Percentiles rank a stretch among this genome's conserved stretches.
These are phyloP conservation scores for Eupeodes luniger DNA, from an alignment of 2,888 invertebrate genomes.

Conservation along the genomic window DNA sequence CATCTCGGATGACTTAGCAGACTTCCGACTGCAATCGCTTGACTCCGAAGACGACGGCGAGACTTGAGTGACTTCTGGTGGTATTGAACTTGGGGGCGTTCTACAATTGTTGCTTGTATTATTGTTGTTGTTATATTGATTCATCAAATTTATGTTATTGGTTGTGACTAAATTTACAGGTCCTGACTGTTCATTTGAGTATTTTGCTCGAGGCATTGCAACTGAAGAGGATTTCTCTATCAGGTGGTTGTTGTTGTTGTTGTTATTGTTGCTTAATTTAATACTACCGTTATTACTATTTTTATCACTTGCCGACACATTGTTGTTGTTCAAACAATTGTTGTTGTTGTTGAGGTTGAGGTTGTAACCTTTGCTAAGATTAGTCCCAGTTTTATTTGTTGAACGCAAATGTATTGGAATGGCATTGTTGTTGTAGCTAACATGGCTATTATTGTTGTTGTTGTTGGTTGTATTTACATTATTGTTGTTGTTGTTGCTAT, in stretches of 20 bases:
- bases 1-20: constrained; percentile 70
- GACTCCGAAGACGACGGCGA: constrained; percentile 44
- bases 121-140: constrained; percentile 36
- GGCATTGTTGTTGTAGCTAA: constrained; percentile 73
- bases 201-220: constrained; percentile 63
- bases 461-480: constrained; percentile 67
- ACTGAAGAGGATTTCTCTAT: constrained; percentile 51
- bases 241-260: constrained; percentile 33
- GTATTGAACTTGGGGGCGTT: constrained; percentile 65
- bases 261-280: constrained; percentile 50
- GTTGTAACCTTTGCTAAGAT: constrained; percentile 60
- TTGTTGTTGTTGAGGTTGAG: constrained; percentile 56
- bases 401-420: constrained; percentile 77
- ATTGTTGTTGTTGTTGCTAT: constrained; percentile 29
- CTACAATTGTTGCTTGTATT: constrained; percentile 38
- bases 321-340: constrained; percentile 60
- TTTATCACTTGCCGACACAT: constrained; percentile 56
- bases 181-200: constrained; percentile 78
- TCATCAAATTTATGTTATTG: constrained; percentile 71
- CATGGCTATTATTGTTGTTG: constrained; percentile 60
- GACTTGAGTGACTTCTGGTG: constrained; percentile 37
- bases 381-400: constrained; percentile 54
- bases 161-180: constrained; percentile 80
- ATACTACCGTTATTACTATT: constrained; percentile 61
- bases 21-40: constrained; percentile 62